Evolutionary conservation across 2,888 invertebrate species (phyloP), one percentile per base, ranked within the genome.

Genomic region (Electrophaes corylata): DNA sequence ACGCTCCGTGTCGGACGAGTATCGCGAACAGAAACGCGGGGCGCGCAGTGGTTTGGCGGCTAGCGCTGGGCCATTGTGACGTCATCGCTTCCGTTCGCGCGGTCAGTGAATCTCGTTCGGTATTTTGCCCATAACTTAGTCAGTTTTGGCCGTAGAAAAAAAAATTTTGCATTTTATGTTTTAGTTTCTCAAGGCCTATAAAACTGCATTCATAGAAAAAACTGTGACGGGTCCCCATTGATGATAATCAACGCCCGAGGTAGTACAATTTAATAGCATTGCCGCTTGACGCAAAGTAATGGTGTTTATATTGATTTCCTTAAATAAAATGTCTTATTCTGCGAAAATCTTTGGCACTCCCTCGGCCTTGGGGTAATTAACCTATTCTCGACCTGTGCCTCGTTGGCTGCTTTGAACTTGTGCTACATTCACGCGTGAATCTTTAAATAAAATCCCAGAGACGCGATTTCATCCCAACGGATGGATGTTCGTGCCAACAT

Each of bases 291-390:
- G 69, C 68, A 72, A 71, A 74, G 60, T 77, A 72, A 60, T 53
- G 62, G 49, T 61, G 55, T 67, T 66, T 70, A 70, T 76, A 76
- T 74, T 74, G 68, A 69, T 75, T 79, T 73, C 72, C 73, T 70
- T 49, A 60, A 65, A 65, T 64, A 68, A 66, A 69, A 53, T 60
- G 51, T 65, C 51, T 70, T 67, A 69, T 69, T 54, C 48, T 49
- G 54, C 55, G 51, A 67, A 51, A 62, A 66, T 63, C 61, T 66
- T 76, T 79, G 77, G 77, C 82, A 70, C 69, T 78, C 76, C 81
- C 71, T 70, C 81, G 86, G 78, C 89, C 86, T 89, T 86, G 85
- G 79, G 80, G 84, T 87, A 86, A 86, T 89, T 87, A 86, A 86
- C 87, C 87, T 85, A 86, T 84, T 84, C 78, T 57, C 75, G 80